A percentile compares a stretch with the other conserved stretches of the same genome.
Evolutionary conservation across 2,888 invertebrate genomes (phyloP).

Genomic region (Cephus pulcher): DNA sequence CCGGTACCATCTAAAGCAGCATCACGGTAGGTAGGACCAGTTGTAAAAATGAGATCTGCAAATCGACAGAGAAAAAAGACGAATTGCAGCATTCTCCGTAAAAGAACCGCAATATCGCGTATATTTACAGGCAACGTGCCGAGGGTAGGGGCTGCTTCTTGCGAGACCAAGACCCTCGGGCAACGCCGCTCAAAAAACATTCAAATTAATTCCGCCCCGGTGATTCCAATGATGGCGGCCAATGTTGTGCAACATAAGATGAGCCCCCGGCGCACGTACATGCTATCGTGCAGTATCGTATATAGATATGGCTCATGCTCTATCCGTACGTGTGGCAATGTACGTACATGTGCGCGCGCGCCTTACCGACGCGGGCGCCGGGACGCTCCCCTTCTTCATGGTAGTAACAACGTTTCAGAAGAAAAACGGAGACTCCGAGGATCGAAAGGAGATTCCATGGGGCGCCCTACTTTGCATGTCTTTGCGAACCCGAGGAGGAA

Average conservation of each 20-base stretch:
- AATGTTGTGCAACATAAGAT: slow-evolving; percentile 58
- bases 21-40: background rate
- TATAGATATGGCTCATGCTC: background rate
- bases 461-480: slow-evolving; percentile 46
- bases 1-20: background rate
- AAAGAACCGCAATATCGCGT: slow-evolving; percentile 47
- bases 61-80: slow-evolving; percentile 17
- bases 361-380: slow-evolving; percentile 33
- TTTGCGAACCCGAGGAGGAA: slow-evolving; percentile 31
- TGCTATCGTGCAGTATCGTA: background rate
- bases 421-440: slow-evolving; percentile 16
- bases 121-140: slow-evolving; percentile 50
- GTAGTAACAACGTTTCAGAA: slow-evolving; percentile 42
- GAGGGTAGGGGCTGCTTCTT: slow-evolving; percentile 39
- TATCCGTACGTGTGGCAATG: background rate
- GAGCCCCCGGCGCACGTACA: slow-evolving; percentile 21
- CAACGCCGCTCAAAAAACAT: slow-evolving; percentile 57
- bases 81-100: slow-evolving; percentile 16
- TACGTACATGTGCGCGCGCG: slow-evolving; percentile 17
- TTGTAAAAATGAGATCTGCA: background rate
- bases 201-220: slow-evolving; percentile 61
- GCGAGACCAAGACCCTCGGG: slow-evolving; percentile 53
- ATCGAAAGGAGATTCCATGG: slow-evolving; percentile 14
- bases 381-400: slow-evolving; percentile 23
- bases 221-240: slow-evolving; percentile 60